Evolutionary conservation across 2,888 invertebrate species (phyloP), one percentile per base, ranked within the genome.

Genomic region (Cabera pusaria): DNA sequence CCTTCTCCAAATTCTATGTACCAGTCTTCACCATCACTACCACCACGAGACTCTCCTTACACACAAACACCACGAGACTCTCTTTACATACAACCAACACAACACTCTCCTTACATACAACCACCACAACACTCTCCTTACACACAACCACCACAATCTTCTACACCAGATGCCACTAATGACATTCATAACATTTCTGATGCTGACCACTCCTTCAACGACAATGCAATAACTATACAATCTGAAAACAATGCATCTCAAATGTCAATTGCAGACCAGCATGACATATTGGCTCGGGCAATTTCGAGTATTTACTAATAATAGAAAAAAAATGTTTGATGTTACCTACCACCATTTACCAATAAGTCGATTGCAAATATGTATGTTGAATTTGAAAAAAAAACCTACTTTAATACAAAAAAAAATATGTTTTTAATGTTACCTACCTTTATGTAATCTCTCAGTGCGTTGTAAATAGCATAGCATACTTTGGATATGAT

Each of bases 291-390:
- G 36, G 36, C 23, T 36, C 27, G 16, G 28, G 34, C 19, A 35
- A 14, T 35, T 16, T 25, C 34, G 26, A 17, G 34, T 35, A 25
- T 35, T 26, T 35, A 33, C 25, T 10, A 40, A 40, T 36, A 22
- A 27, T 34, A 20, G 18, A 35, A 21, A 26, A 28, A 29, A 17
- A 7, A 17, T 12, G 16, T 19, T 29, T 24, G 12, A 26, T 41
- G 14, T 35, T 31, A 22, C 31, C 14, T 42, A 44, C 44, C 38
- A 31, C 34, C 35, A 44, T n/a, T n/a, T 44, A 20, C 20, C 20
- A 14, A 14, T 25, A 14, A 25, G 14, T 25, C 7, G 25, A 14
- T 25, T 11, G 12, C 14, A n/a, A n/a, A n/a, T n/a, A n/a, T n/a
- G n/a, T n/a, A n/a, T n/a, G n/a, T 12, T 25, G 4, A 6, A 20